Evolutionary conservation across 2,888 invertebrate genomes (phyloP).

Genomic region (Buathra laborator): DNA sequence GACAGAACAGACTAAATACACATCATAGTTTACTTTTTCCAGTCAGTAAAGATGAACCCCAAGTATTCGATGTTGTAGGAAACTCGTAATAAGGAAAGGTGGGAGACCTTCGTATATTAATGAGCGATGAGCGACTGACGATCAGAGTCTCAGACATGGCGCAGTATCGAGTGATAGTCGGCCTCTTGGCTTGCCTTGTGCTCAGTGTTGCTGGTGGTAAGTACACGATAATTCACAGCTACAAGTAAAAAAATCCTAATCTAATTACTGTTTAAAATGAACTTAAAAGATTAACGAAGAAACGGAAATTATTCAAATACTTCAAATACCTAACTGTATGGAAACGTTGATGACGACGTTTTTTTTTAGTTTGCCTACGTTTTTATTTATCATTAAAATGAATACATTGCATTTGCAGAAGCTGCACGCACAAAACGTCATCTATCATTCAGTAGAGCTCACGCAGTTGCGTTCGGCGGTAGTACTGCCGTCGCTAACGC

Average conservation of each 20-base stretch:
- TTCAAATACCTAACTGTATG: not conserved
- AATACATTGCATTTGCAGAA: not conserved
- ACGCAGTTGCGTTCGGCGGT: not conserved
- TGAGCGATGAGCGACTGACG: not conserved
- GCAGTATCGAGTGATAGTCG: not conserved
- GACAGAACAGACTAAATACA: not conserved
- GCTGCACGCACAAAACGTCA: not conserved
- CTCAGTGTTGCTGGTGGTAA: not conserved
- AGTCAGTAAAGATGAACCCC: not conserved
- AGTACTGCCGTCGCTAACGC: not conserved
- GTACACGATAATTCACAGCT: not conserved
- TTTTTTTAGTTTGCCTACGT: not conserved
- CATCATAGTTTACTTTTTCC: not conserved
- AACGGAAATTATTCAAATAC: not conserved
- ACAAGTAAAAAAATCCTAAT: not conserved
- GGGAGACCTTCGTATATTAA: not conserved
- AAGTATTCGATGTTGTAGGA: not conserved
- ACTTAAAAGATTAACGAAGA: not conserved
- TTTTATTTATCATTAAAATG: not conserved
- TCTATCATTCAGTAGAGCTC: not conserved
- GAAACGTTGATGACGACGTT: not conserved
- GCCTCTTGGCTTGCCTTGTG: constrained; percentile 3
- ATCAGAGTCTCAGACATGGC: constrained; percentile 1
- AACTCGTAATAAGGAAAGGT: not conserved
- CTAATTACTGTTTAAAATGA: not conserved